Conservation (phyloP, 2,888 invertebrate species). For the Rotaria magnacalcarata region DNA sequence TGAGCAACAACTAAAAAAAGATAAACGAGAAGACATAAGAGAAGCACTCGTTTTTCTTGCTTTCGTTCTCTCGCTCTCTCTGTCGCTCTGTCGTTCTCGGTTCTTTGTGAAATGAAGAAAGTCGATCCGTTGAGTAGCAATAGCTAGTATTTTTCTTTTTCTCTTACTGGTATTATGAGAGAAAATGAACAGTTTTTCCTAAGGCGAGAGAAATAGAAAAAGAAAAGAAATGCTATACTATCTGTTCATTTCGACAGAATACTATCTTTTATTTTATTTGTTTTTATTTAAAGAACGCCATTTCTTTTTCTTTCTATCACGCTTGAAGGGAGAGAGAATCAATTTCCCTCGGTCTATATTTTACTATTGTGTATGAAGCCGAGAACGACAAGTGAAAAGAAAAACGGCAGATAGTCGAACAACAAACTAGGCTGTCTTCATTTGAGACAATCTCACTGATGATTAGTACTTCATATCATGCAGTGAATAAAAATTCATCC, state of each 20-base stretch:
- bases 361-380: not conserved
- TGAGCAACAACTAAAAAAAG: not conserved
- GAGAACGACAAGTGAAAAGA: not conserved
- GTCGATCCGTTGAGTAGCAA: conserved; percentile 13
- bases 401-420: not conserved
- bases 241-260: not conserved
- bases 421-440: not conserved
- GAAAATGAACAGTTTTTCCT: conserved; percentile 7
- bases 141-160: conserved; percentile 7
- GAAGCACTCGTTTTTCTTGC: not conserved
- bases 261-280: not conserved
- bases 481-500: not conserved
- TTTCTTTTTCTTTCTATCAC: not conserved
- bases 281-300: not conserved
- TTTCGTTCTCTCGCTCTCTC: not conserved
- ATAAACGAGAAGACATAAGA: not conserved
- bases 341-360: not conserved
- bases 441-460: not conserved
- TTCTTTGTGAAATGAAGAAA: not conserved
- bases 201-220: not conserved
- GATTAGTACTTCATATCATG: not conserved
- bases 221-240: not conserved
- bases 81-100: not conserved
- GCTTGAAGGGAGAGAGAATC: conserved; percentile 18
- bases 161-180: not conserved